These are phyloP conservation scores for Ellobius talpinus DNA, from an alignment of 2,113 vertebrate species.

Conservation along the genomic window DNA sequence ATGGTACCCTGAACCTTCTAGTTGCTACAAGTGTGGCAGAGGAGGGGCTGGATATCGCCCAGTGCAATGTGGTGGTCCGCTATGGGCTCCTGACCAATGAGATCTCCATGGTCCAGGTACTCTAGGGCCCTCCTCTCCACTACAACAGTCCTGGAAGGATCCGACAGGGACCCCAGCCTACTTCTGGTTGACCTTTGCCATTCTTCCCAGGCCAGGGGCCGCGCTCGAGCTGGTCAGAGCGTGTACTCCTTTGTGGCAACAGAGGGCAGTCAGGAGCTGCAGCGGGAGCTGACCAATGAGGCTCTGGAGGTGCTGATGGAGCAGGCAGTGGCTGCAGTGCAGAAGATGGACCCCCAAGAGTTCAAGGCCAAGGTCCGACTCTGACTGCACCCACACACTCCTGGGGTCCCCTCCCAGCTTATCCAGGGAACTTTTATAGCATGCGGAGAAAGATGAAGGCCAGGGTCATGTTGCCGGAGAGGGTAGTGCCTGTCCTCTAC, in stretches of 20 bases:
- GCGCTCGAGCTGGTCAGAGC: slow-evolving; percentile 91
- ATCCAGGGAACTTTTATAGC: neutral
- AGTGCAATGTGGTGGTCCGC: slow-evolving; percentile 94
- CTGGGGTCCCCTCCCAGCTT: neutral
- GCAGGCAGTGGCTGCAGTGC: slow-evolving; percentile 87
- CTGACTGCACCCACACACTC: neutral
- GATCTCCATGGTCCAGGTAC: slow-evolving; percentile 94
- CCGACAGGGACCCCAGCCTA: neutral
- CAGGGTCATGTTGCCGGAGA: neutral
- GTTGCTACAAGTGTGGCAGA: slow-evolving; percentile 96
- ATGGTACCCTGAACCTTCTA: slow-evolving; percentile 91
- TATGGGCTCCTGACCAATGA: slow-evolving; percentile 97
- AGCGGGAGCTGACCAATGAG: slow-evolving; percentile 91
- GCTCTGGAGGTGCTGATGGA: slow-evolving; percentile 89
- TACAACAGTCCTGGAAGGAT: neutral
- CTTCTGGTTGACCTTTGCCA: neutral
- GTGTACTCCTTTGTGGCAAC: slow-evolving; percentile 92
- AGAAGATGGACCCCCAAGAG: slow-evolving; percentile 86
- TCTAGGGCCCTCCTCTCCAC: neutral
- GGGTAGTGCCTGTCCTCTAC: neutral
- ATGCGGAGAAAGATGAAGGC: neutral
- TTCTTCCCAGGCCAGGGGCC: slow-evolving; percentile 90
- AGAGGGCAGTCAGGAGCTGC: slow-evolving; percentile 88
- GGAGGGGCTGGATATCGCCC: slow-evolving; percentile 94
- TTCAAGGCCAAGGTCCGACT: slow-evolving; percentile 85